These are phyloP conservation scores for Drosophila mulleri DNA, from an alignment of 2,888 invertebrate species.

Conservation along the genomic window DNA sequence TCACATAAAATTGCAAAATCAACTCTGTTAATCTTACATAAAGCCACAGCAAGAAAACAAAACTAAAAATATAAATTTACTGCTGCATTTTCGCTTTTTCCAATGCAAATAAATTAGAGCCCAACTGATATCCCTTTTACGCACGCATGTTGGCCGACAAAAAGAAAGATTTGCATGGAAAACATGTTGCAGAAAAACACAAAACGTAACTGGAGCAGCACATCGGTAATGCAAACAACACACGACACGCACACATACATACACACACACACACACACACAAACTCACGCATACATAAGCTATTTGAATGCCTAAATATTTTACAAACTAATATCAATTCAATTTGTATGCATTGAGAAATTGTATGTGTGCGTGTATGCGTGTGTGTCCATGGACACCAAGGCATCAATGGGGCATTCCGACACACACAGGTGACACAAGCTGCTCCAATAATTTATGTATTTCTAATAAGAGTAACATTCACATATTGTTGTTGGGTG, in stretches of 20 bases:
- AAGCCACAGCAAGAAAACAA: neutral
- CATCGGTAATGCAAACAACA: slow-evolving; percentile 20
- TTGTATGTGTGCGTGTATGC: slow-evolving; percentile 21
- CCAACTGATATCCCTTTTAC: slow-evolving; percentile 21
- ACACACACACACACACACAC: neutral
- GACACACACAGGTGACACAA: slow-evolving; percentile 57
- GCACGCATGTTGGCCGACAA: slow-evolving; percentile 11
- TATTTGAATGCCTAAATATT: slow-evolving; percentile 69
- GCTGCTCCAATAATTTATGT: slow-evolving; percentile 66
- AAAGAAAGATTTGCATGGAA: slow-evolving; percentile 45
- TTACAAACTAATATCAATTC: slow-evolving; percentile 76
- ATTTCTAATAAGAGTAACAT: slow-evolving; percentile 64
- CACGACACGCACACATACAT: neutral
- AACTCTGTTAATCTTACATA: slow-evolving; percentile 16
- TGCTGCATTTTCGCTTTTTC: slow-evolving; percentile 2
- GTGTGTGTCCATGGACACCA: slow-evolving; percentile 24
- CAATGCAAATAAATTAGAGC: slow-evolving; percentile 48
- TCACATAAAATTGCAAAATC: neutral
- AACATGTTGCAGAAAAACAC: slow-evolving; percentile 33
- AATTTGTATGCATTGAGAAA: slow-evolving; percentile 72
- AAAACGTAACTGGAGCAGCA: slow-evolving; percentile 26
- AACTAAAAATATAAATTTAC: neutral
- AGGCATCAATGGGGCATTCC: slow-evolving; percentile 53
- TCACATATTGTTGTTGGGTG: slow-evolving; percentile 30
- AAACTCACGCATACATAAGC: slow-evolving; percentile 18